A percentile compares a stretch with the other conserved stretches of the same genome.
These are phyloP conservation scores for Xiphophorus couchianus DNA, from an alignment of 2,113 vertebrate species.

Conservation along the genomic window DNA sequence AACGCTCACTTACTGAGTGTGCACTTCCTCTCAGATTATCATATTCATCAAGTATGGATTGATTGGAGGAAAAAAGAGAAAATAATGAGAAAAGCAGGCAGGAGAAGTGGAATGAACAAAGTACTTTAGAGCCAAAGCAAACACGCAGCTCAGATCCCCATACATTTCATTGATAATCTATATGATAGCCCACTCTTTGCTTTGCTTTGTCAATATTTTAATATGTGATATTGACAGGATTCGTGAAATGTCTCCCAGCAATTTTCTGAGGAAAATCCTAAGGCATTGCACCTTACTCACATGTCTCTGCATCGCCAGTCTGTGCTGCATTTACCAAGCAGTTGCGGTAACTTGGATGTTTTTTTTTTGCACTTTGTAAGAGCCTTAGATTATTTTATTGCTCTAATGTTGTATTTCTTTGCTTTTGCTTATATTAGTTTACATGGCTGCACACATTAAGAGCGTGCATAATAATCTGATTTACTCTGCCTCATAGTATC, in stretches of 20 bases:
- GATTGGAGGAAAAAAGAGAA: slow-evolving; percentile 22
- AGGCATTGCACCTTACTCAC: slow-evolving; percentile 9
- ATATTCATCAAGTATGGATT: slow-evolving; percentile 38
- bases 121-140: slow-evolving; percentile 52
- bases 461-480: background rate
- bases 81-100: slow-evolving; percentile 14
- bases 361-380: background rate
- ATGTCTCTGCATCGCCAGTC: background rate
- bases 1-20: slow-evolving; percentile 30
- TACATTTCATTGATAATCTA: slow-evolving; percentile 60
- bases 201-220: slow-evolving; percentile 67
- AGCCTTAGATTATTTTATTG: background rate
- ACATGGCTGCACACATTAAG: background rate
- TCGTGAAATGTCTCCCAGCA: slow-evolving; percentile 45
- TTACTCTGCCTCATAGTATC: too few relatives aligned
- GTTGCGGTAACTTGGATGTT: background rate
- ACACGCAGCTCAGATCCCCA: slow-evolving; percentile 48
- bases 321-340: background rate
- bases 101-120: slow-evolving; percentile 50
- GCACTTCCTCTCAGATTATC: slow-evolving; percentile 16
- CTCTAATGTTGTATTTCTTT: background rate
- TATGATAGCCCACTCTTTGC: slow-evolving; percentile 53
- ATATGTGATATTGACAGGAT: slow-evolving; percentile 51
- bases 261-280: slow-evolving; percentile 26
- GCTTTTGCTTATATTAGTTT: background rate